Base-by-base conservation (phyloP, 2,797 vertebrate genomes). In the Pseudotriccus pelzelni region DNA sequence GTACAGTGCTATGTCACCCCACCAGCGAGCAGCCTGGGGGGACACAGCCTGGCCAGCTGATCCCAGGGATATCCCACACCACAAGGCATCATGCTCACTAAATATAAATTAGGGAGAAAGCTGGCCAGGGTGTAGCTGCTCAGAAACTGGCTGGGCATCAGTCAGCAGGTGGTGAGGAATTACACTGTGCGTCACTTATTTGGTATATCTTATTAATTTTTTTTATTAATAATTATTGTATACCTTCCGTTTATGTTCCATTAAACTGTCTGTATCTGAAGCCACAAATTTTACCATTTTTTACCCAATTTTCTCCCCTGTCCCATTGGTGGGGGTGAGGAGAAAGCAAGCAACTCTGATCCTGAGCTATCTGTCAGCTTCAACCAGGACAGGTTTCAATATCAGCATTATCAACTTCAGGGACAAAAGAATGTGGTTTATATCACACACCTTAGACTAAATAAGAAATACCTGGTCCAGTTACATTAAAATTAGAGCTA, bases 181-280 rank as follows among this genome's bases (percentile, higher is more conserved):
- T 32, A 23, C 23, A 28, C 1, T n/a, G 9, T 37, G 12, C 49
- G 22, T 37, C 1, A 0, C 8, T 43, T n/a, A 14, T 17, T 67
- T n/a, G 55, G 36, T 37, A 7, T 22, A n/a, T 9, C 55, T n/a
- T 55, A 36, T 14, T 50, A 10, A 4, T 44, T 46, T 74, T 56
- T 43, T 39, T 20, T 24, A 44, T 28, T 39, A 49, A 2, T 66
- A 15, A 23, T 52, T 4, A 47, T 32, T 5, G 13, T 77, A 46
- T 46, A 20, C 4, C 2, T 84, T 43, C 32, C 4, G 47, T 55
- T 73, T 73, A 11, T 43, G 13, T 14, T 32, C 27, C 32, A 62
- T 63, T 55, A 56, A 66, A 25, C 9, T 41, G 22, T 43, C 46
- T 72, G 36, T n/a, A 47, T 24, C 30, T 59, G 13, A 24, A 47